These are phyloP conservation scores for Kryphioiulus occultus DNA, from an alignment of 2,888 invertebrate species.

Conservation along the genomic window DNA sequence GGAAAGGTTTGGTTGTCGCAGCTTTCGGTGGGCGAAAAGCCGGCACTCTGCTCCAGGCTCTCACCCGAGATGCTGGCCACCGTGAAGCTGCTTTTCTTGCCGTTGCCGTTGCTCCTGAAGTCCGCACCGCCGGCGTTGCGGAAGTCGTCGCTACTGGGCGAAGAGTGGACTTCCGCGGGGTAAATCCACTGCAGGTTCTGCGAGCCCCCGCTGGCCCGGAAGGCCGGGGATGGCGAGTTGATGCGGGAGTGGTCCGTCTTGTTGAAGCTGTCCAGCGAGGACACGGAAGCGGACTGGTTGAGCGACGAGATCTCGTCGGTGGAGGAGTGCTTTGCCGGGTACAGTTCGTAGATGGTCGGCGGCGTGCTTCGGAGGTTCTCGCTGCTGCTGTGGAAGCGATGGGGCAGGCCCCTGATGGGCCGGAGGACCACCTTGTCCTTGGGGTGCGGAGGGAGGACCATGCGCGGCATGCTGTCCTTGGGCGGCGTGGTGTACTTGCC, in stretches of 20 bases:
- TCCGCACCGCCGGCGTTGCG: not conserved
- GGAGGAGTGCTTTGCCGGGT: conserved; percentile 70
- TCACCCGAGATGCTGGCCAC: conserved; percentile 53
- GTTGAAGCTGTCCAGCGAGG: conserved; percentile 84
- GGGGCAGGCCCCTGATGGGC: conserved; percentile 44
- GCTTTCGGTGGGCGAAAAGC: conserved; percentile 54
- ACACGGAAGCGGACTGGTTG: conserved; percentile 81
- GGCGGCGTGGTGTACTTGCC: conserved; percentile 53
- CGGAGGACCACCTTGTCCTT: conserved; percentile 42
- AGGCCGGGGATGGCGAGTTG: conserved; percentile 66
- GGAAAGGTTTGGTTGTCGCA: conserved; percentile 54
- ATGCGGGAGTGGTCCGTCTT: conserved; percentile 68
- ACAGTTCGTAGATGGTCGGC: conserved; percentile 44
- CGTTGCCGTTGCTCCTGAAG: conserved; percentile 9
- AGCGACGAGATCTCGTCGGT: conserved; percentile 83
- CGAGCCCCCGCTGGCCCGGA: conserved; percentile 62
- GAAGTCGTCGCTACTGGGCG: conserved; percentile 48
- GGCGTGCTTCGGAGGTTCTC: conserved; percentile 50
- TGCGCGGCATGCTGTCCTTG: conserved; percentile 46
- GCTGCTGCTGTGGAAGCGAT: conserved; percentile 49
- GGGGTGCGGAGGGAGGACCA: conserved; percentile 39
- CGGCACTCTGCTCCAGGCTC: conserved; percentile 53
- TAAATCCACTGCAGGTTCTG: conserved; percentile 67
- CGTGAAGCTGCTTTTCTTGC: conserved; percentile 37
- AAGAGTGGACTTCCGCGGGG: conserved; percentile 68